Evolutionary conservation across 2,797 vertebrate species (phyloP).

Genomic region (Neosilurus hyrtlii): DNA sequence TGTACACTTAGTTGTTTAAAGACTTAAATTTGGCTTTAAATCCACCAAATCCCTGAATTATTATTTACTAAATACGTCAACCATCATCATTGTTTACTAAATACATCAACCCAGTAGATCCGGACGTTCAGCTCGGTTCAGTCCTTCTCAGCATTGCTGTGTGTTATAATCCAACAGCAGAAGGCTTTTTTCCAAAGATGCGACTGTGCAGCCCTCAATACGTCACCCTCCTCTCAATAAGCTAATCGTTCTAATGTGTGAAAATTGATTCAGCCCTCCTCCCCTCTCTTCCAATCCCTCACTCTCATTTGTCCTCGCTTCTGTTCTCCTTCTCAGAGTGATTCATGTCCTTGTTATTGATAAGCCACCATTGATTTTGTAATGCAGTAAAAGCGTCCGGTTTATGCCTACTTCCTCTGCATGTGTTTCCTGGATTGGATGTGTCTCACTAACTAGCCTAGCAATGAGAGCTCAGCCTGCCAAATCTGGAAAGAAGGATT

Average conservation of each 20-base stretch:
- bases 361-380: slow-evolving; percentile 77
- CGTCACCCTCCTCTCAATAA: slow-evolving; percentile 81
- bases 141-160: neutral
- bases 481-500: neutral
- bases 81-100: neutral
- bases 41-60: neutral
- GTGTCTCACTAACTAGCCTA: neutral
- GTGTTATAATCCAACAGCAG: neutral
- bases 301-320: slow-evolving; percentile 55
- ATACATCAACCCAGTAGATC: neutral
- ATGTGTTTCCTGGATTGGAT: slow-evolving; percentile 47
- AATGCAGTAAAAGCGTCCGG: slow-evolving; percentile 75
- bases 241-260: slow-evolving; percentile 94
- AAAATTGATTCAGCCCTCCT: slow-evolving; percentile 83
- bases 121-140: neutral
- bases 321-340: slow-evolving; percentile 62
- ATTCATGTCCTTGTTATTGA: slow-evolving; percentile 80
- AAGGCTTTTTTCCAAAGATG: neutral
- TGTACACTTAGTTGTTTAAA: neutral
- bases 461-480: neutral
- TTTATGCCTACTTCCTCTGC: slow-evolving; percentile 49
- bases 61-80: neutral
- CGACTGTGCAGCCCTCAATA: slow-evolving; percentile 48
- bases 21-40: neutral
- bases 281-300: slow-evolving; percentile 50